phyloP scores from a whole-genome alignment of 2,113 vertebrate species.

The Pseudonaja textilis region DNA sequence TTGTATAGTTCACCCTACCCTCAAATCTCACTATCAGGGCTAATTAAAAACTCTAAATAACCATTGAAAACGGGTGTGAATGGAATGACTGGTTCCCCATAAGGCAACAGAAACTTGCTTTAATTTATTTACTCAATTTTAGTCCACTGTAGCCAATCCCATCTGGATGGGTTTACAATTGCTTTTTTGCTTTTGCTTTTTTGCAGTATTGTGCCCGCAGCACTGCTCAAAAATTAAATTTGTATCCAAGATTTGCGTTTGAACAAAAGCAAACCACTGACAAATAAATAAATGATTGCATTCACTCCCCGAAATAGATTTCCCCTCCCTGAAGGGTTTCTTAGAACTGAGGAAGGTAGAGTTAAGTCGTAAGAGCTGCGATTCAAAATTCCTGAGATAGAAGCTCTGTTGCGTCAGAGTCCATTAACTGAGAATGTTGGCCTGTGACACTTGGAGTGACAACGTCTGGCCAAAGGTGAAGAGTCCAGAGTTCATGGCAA shows the following conservation, averaged over 20 bases:
- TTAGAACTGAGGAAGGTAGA: background rate
- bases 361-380: background rate
- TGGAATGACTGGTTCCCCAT: background rate
- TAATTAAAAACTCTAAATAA: background rate
- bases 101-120: background rate
- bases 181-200: background rate
- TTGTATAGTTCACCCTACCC: background rate
- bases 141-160: background rate
- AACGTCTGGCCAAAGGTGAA: background rate
- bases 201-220: background rate
- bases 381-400: background rate
- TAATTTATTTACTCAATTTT: background rate
- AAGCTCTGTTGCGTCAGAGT: background rate
- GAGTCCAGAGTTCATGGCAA: background rate
- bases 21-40: background rate
- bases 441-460: background rate
- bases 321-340: background rate
- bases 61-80: background rate
- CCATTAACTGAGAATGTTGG: background rate
- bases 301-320: background rate
- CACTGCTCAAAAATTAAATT: background rate
- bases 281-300: background rate
- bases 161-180: background rate
- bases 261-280: background rate
- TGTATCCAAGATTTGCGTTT: background rate